Conservation (phyloP, 2,888 invertebrate genomes). For the Sialis lutaria region DNA sequence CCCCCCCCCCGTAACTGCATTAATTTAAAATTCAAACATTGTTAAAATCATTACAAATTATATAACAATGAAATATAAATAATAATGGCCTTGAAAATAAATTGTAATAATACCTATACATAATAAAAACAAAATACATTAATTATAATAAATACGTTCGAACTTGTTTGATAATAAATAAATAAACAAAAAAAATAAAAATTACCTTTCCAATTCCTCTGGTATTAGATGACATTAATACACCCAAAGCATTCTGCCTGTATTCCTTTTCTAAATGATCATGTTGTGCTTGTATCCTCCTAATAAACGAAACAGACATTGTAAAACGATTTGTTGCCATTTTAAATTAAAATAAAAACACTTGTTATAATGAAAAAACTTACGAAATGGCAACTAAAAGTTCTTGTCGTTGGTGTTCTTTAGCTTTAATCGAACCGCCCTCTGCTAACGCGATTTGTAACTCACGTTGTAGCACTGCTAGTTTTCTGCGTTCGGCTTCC, state of each 20-base stretch:
- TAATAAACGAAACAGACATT: conserved; percentile 23
- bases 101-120: no score
- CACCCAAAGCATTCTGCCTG: conserved; percentile 44
- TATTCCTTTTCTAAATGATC: conserved; percentile 52
- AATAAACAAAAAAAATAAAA: no score
- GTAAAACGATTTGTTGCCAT: not conserved
- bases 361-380: conserved; percentile 21
- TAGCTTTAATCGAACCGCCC: conserved; percentile 43
- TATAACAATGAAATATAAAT: no score
- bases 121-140: not conserved
- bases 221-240: conserved; percentile 39
- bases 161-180: not conserved
- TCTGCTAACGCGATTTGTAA: conserved; percentile 40
- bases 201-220: conserved; percentile 42
- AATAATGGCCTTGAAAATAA: no score
- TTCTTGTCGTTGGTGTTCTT: conserved; percentile 46
- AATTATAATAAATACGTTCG: not conserved
- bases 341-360: conserved; percentile 3
- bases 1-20: no score
- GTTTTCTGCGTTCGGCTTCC: conserved; percentile 47
- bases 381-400: conserved; percentile 44
- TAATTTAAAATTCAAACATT: no score
- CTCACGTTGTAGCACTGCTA: conserved; percentile 45
- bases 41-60: no score
- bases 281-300: conserved; percentile 50